Evolutionary conservation across 1,140 invertebrate species (phyloP).

Genomic region (Mesaphorura yosii): DNA sequence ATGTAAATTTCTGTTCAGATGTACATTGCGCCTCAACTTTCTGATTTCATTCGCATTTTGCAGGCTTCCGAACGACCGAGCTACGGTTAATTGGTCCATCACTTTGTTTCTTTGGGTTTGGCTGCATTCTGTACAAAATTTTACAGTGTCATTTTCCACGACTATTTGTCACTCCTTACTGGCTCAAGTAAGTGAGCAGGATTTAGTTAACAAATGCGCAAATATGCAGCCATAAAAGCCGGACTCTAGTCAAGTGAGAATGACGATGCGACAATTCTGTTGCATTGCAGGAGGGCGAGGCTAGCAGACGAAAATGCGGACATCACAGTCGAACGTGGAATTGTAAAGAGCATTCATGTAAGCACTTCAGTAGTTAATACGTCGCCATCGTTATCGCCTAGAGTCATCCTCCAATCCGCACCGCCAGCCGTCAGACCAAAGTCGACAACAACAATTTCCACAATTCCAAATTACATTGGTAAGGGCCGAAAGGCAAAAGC

Average conservation of each 20-base stretch:
- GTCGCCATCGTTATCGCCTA: too few relatives aligned
- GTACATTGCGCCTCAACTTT: too few relatives aligned
- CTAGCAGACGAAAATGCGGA: not conserved
- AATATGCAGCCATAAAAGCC: not conserved
- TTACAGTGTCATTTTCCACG: constrained; percentile 25
- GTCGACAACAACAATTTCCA: not conserved
- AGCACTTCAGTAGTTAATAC: too few relatives aligned
- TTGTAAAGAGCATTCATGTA: not conserved
- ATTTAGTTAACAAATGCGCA: too few relatives aligned
- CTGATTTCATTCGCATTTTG: too few relatives aligned
- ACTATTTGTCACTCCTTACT: constrained; percentile 14
- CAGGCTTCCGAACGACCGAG: constrained; percentile 28
- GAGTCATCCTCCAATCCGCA: not conserved
- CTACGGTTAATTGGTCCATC: constrained; percentile 25
- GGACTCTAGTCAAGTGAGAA: not conserved
- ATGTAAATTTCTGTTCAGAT: too few relatives aligned
- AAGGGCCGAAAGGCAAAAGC: not conserved
- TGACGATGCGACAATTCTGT: not conserved
- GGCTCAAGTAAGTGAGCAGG: constrained; percentile 24
- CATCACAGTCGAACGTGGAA: not conserved
- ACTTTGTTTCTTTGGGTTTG: constrained; percentile 20
- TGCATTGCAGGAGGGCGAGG: constrained; percentile 12
- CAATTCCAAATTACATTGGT: not conserved
- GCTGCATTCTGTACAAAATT: constrained; percentile 25
- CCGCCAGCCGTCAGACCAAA: not conserved